Percentiles rank a stretch among this genome's conserved stretches.
phyloP scores from a whole-genome alignment of 2,113 vertebrate species.

The Lathamus discolor region DNA sequence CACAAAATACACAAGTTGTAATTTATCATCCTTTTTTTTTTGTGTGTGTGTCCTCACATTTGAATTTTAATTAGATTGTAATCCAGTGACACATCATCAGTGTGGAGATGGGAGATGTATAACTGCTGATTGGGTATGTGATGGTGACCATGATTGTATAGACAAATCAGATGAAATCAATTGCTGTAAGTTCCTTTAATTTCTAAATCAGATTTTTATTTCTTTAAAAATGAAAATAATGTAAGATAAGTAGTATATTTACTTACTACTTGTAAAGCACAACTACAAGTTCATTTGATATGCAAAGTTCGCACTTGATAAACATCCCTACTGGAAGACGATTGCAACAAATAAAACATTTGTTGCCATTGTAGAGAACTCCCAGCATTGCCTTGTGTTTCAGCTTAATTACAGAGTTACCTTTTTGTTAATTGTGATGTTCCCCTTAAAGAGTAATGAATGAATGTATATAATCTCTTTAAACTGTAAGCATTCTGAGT shows the following conservation, averaged over 20 bases:
- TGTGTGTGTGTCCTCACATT: not conserved
- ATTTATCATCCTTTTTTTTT: not conserved
- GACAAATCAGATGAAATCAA: constrained; percentile 95
- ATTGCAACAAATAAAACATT: not conserved
- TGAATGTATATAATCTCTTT: not conserved
- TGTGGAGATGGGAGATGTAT: constrained; percentile 93
- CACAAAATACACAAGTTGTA: not conserved
- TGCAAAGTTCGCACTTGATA: not conserved
- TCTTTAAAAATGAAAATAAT: not conserved
- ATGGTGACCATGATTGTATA: constrained; percentile 93
- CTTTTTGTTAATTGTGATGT: not conserved
- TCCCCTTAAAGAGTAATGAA: not conserved
- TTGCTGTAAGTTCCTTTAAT: constrained; percentile 86
- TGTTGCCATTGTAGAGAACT: not conserved
- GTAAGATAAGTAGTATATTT: not conserved
- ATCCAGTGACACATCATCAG: constrained; percentile 75
- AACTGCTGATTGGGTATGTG: constrained; percentile 87
- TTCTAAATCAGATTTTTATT: not conserved
- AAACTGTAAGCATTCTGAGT: not conserved
- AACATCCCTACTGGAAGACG: not conserved
- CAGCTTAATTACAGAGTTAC: not conserved
- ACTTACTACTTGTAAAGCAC: not conserved
- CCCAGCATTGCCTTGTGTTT: not conserved
- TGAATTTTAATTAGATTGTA: constrained; percentile 77
- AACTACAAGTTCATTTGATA: not conserved